A percentile compares a stretch with the other conserved stretches of the same genome.
These are phyloP conservation scores for Heteractis magnifica DNA, from an alignment of 92 coral and sea anemone genomes.

Conservation along the genomic window DNA sequence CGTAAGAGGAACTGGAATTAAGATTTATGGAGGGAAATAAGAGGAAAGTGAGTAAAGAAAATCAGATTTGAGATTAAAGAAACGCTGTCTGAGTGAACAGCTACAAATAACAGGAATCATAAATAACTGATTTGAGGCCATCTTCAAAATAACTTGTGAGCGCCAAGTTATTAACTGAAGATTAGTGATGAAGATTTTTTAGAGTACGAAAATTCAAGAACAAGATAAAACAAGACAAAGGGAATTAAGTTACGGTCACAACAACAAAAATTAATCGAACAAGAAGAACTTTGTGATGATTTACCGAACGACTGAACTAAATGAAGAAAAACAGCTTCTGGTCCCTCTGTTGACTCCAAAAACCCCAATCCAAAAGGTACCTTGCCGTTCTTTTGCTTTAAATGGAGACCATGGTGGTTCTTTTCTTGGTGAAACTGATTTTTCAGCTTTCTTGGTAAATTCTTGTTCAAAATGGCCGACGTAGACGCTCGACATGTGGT, in stretches of 20 bases:
- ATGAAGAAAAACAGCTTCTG: neutral
- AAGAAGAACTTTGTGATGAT: neutral
- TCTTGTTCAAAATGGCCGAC: slow-evolving; percentile 1
- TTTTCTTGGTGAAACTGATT: neutral
- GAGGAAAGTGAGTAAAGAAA: neutral
- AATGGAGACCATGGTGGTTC: neutral
- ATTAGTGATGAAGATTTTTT: no score
- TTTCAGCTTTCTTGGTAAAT: neutral
- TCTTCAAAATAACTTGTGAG: neutral
- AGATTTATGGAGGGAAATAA: neutral
- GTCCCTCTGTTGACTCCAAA: neutral
- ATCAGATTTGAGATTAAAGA: neutral
- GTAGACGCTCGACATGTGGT: neutral
- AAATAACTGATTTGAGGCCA: neutral
- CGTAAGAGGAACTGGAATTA: neutral
- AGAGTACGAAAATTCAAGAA: no score
- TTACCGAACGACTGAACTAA: neutral
- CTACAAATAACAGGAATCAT: neutral
- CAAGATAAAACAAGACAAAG: neutral
- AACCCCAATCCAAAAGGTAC: neutral
- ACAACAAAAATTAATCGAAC: neutral
- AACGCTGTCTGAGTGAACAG: neutral
- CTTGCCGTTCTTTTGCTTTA: neutral
- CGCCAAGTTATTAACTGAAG: neutral
- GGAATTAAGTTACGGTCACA: neutral